These are phyloP conservation scores for Haplochromis burtoni DNA, from an alignment of 2,113 vertebrate species.

Conservation along the genomic window DNA sequence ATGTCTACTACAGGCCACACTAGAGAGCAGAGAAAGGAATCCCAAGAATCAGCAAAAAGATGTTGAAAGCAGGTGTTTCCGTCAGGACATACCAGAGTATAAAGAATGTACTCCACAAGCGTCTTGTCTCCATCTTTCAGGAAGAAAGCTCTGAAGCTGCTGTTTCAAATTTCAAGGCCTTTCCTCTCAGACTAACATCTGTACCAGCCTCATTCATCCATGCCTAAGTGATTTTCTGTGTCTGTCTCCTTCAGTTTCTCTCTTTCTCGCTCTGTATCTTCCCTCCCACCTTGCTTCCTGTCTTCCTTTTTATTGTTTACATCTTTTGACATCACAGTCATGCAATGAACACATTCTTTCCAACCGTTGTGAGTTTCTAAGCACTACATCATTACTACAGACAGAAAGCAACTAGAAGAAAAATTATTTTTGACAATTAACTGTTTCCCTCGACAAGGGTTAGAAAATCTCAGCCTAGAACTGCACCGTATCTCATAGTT, in stretches of 20 bases:
- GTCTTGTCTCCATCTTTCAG: slow-evolving; percentile 14
- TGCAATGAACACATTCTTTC: not conserved
- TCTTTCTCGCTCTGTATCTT: not conserved
- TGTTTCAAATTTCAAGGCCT: slow-evolving; percentile 60
- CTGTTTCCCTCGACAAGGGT: not conserved
- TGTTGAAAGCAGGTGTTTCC: slow-evolving; percentile 67
- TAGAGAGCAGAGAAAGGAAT: slow-evolving; percentile 2
- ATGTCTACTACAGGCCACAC: not conserved
- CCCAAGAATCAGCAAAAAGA: slow-evolving; percentile 40
- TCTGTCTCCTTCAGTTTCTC: slow-evolving; percentile 49
- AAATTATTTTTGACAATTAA: not conserved
- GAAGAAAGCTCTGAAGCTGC: slow-evolving; percentile 43
- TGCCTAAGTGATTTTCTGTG: slow-evolving; percentile 44
- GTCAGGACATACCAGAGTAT: slow-evolving; percentile 64
- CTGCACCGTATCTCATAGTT: not conserved
- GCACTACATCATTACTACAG: not conserved
- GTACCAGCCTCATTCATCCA: slow-evolving; percentile 42
- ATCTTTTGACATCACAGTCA: not conserved
- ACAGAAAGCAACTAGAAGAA: not conserved
- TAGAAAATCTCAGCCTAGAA: not conserved
- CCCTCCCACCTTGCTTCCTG: not conserved
- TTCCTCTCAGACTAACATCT: slow-evolving; percentile 47
- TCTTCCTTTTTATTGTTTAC: not conserved
- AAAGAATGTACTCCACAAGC: slow-evolving; percentile 51
- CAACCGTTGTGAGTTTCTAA: not conserved